phyloP scores from a whole-genome alignment of 2,797 vertebrate genomes.

The Spinus pinus region DNA sequence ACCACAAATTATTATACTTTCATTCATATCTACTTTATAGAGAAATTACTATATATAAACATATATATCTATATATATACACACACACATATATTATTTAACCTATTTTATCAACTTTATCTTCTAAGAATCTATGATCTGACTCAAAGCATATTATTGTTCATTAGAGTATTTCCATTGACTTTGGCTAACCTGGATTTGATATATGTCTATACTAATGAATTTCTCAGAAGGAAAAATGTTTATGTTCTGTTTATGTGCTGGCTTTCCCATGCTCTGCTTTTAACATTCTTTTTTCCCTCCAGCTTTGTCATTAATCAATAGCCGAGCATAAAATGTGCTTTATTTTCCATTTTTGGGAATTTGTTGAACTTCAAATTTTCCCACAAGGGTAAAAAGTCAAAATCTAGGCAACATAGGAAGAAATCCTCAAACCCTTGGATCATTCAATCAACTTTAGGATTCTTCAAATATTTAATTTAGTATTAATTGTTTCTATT shows the following conservation, averaged over 20 bases:
- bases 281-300: not conserved
- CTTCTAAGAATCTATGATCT: not conserved
- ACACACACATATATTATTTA: not conserved
- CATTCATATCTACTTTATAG: not conserved
- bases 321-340: not conserved
- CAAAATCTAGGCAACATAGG: not conserved
- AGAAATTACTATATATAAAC: not conserved
- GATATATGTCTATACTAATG: not conserved
- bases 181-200: not conserved
- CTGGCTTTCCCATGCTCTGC: not conserved
- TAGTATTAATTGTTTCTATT: not conserved
- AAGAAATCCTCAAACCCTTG: fast-evolving
- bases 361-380: not conserved
- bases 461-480: not conserved
- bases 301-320: not conserved
- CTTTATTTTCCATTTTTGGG: not conserved
- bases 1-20: not conserved
- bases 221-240: not conserved
- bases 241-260: not conserved
- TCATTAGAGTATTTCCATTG: not conserved
- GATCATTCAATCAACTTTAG: not conserved
- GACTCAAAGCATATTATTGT: not conserved
- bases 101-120: not conserved
- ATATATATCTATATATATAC: fast-evolving
- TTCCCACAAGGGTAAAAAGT: not conserved